Base-by-base conservation (phyloP, 2,888 invertebrate species). In the Chrysodeixis includens region DNA sequence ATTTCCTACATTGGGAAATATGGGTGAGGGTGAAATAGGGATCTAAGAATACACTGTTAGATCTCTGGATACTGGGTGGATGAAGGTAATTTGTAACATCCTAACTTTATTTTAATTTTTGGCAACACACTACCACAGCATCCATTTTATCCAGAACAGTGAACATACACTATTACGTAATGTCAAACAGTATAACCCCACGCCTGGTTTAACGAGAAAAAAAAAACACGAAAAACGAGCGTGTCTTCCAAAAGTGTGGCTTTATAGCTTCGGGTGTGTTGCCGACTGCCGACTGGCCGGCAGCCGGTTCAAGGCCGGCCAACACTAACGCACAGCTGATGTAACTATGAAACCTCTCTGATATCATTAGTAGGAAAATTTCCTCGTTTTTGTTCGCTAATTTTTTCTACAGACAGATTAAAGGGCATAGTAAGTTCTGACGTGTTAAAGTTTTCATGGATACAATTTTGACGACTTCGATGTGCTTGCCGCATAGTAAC, bases 271-370 rank as follows among this genome's bases (percentile, higher is more conserved):
- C 71, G 72, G 74, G 78, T 81, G 79, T 72, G 76, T 82, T 85
- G 86, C 84, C 88, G 87, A 86, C 81, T 85, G 86, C 84, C 88
- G 87, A 86, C 81, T 82, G 79, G 79, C 78, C 73, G 80, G 72
- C 62, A 70, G 46, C 56, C 55, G 81, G 89, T 90, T 90, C 90
- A 90, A 87, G 90, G 90, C 66, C 84, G 85, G 82, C 40, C 83
- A 83, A 77, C 71, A 83, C 83, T 79, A 73, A 62, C 59, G 66
- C 82, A 69, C 77, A 82, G 77, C 83, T 79, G 79, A 78, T 82
- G 78, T 76, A 71, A 74, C 71, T 79, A 72, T 52, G 22, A 20
- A 77, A 62, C 55, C 30, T 51, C 14, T 1, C 20, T 20, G 30
- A 60, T 51, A 60, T 56, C 46, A 20, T 20, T 18, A 40, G 7